phyloP scores from a whole-genome alignment of 2,797 vertebrate species.

The Sebastes diploproa region DNA sequence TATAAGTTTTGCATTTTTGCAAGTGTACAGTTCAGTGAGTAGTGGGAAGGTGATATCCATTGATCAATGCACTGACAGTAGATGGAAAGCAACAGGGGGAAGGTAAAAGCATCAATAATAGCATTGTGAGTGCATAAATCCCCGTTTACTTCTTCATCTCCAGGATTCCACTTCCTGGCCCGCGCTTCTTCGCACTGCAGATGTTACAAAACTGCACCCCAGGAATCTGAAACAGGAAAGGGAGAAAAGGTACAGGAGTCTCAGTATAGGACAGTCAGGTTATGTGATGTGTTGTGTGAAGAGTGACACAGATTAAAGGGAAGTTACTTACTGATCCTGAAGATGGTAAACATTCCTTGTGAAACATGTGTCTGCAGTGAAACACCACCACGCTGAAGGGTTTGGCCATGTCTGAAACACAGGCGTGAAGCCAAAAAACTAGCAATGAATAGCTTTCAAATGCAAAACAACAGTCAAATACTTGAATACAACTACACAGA shows the following conservation, averaged over 20 bases:
- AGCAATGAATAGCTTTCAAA: background rate
- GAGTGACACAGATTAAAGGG: background rate
- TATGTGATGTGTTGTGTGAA: background rate
- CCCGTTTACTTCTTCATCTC: constrained; percentile 89
- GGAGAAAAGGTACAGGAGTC: background rate
- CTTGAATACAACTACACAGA: background rate
- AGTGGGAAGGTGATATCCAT: constrained; percentile 47
- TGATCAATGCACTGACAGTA: constrained; percentile 35
- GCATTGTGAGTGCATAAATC: background rate
- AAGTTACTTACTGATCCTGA: constrained; percentile 86
- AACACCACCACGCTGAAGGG: constrained; percentile 92
- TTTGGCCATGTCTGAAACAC: constrained; percentile 89
- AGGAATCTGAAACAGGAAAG: constrained; percentile 79
- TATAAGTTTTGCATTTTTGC: constrained; percentile 43
- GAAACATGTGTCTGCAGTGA: constrained; percentile 99
- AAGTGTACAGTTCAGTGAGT: constrained; percentile 18
- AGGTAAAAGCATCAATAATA: constrained; percentile 43
- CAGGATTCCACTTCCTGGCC: constrained; percentile 91
- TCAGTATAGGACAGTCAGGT: background rate
- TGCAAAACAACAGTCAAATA: background rate
- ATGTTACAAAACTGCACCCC: constrained; percentile 94
- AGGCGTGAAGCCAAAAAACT: background rate
- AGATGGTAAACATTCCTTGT: constrained; percentile 94
- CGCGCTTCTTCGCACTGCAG: constrained; percentile 94
- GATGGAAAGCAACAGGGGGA: background rate